These are phyloP conservation scores for Onychomys torridus DNA, from an alignment of 2,797 vertebrate species.

Conservation along the genomic window DNA sequence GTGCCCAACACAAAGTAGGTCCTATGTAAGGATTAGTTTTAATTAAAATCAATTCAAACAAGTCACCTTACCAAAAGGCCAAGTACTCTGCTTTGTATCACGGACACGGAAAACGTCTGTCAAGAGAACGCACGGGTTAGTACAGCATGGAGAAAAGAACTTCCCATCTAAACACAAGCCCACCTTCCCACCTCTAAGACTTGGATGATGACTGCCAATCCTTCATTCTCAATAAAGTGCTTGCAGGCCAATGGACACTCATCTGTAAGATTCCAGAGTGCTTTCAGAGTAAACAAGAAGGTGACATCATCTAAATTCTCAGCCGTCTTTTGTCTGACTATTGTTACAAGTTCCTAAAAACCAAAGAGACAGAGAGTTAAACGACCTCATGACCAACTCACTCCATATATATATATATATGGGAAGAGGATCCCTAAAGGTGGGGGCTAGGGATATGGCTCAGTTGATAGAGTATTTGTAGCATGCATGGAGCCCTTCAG, in stretches of 20 bases:
- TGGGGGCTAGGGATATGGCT: not conserved
- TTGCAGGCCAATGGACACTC: constrained; percentile 93
- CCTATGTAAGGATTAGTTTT: constrained; percentile 13
- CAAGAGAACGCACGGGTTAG: constrained; percentile 66
- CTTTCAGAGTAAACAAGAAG: constrained; percentile 94
- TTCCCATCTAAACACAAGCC: constrained; percentile 23
- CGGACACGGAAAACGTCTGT: constrained; percentile 93
- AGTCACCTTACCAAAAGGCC: constrained; percentile 93
- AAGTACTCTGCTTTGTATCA: constrained; percentile 94
- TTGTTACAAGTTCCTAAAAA: constrained; percentile 93
- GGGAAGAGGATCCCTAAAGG: not conserved
- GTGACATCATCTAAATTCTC: constrained; percentile 92
- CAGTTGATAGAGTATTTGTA: not conserved
- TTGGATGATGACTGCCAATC: constrained; percentile 91
- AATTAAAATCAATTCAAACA: constrained; percentile 62
- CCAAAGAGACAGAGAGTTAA: constrained; percentile 59
- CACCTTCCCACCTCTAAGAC: constrained; percentile 91
- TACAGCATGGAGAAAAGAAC: constrained; percentile 53
- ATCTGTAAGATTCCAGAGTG: constrained; percentile 96
- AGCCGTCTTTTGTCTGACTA: constrained; percentile 92
- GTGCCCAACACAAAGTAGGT: constrained; percentile 50
- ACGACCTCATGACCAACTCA: not conserved
- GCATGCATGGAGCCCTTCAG: not conserved
- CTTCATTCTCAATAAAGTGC: constrained; percentile 94
- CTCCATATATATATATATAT: not conserved